Evolutionary conservation across 2,888 invertebrate genomes (phyloP), one percentile per base, ranked within the genome.

Genomic region (Leptopilina syphax): DNA sequence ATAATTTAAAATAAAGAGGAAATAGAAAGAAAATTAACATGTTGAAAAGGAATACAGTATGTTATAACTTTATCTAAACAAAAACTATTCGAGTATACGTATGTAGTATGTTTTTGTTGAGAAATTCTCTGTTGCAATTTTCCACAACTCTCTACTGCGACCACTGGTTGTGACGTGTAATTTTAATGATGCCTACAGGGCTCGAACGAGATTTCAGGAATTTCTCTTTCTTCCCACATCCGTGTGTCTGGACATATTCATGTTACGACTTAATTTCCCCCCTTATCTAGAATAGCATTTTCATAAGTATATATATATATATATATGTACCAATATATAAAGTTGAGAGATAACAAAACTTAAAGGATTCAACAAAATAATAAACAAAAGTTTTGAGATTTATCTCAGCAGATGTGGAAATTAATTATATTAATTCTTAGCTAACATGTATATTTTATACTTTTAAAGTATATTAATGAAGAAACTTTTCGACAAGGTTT

Each of bases 141-240:
- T 54, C 73, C 9, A 13, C 34, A 34, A 34, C 34, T 34, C 34
- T 34, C 34, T 54, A 8, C 50, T 9, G 50, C 50, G 3, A 24
- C 27, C 27, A 24, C 50, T 27, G 54, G n/a, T 18, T 67, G 44
- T 67, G 67, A 67, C 44, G 44, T 70, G 50, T 27, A 13, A 54
- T 54, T 54, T 70, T 70, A 54, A 70, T 70, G 27, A 50, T 70
- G 70, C 54, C 70, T 70, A 27, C 12, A 54, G 54, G 70, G 54
- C 70, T 50, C 10, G 50, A 34, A 34, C 8, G 7, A 27, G 50
- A 27, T 10, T 65, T 70, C 54, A 13, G 70, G 54, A 70, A 70
- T 27, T 70, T n/a, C 27, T 6, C 54, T 54, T 24, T 13, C 27
- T 24, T 24, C 27, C 50, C 24, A 34, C 34, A 10, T 10, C 12